phyloP scores from a whole-genome alignment of 2,113 vertebrate genomes.

The Balaenoptera acutorostrata region DNA sequence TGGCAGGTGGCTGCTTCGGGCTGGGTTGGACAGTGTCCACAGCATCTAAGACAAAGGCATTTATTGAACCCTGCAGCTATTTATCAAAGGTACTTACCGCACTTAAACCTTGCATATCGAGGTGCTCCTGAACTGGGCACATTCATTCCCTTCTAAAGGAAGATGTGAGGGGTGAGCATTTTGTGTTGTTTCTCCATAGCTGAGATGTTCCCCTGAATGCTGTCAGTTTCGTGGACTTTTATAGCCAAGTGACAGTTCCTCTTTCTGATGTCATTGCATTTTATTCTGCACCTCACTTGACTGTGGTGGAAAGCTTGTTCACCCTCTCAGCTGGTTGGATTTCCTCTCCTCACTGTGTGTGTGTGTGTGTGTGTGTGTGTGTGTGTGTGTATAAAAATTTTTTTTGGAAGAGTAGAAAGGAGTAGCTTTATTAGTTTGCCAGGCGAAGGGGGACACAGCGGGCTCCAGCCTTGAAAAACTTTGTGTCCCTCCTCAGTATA shows the following conservation, averaged over 20 bases:
- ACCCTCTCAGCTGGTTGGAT: not conserved
- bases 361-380: not conserved
- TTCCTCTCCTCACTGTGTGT: not conserved
- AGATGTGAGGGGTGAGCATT: not conserved
- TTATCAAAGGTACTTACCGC: not conserved
- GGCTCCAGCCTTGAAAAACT: not conserved
- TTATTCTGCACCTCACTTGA: not conserved
- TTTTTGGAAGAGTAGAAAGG: not conserved
- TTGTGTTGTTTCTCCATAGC: not conserved
- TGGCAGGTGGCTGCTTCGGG: not conserved
- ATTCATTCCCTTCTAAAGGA: not conserved
- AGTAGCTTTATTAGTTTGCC: not conserved
- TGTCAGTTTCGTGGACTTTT: not conserved
- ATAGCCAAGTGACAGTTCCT: not conserved
- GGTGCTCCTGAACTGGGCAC: not conserved
- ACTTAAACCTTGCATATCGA: not conserved
- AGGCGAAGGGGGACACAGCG: not conserved
- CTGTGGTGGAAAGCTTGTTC: not conserved
- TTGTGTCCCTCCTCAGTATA: not conserved
- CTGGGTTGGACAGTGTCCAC: not conserved
- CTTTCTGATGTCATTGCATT: not conserved
- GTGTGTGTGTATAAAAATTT: too few species aligned
- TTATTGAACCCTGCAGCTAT: not conserved
- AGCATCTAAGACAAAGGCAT: not conserved
- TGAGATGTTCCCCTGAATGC: not conserved